Evolutionary conservation across 2,113 vertebrate genomes (phyloP), one percentile per base, ranked within the genome.

Genomic region (Ochotona curzoniae): DNA sequence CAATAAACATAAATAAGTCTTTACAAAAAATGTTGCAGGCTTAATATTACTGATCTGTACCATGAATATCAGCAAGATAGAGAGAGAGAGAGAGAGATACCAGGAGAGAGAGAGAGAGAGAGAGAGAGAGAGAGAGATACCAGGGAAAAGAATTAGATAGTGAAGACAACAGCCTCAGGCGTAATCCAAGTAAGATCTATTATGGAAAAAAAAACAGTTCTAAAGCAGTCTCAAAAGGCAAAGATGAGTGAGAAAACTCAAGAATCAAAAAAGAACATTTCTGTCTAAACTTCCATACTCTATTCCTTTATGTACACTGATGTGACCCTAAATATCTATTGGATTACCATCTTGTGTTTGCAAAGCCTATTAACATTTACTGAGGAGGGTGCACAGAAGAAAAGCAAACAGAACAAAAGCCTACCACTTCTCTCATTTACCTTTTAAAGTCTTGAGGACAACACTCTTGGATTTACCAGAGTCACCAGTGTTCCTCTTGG

Each of bases 381-480:
- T 20, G 1, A 32, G 9, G 54, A 6, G 9, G 18, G 25, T 4
- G 87, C 44, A 49, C 10, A 14, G 25, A 7, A 7, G 30, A 82
- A 49, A 63, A 67, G 17, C 38, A n/a, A 89, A 74, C 54, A 49
- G n/a, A 23, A 18, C 32, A 28, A 54, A 82, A 67, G 15, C 26
- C 13, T 12, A 71, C 8, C 20, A 44, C 30, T 61, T 90, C 44
- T 89, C 49, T 44, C 18, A 44, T 70, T 89, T 86, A 98, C 98
- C 98, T 96, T 95, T 93, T 57, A 97, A 97, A 44, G 89, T 69
- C 93, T 97, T 98, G 96, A 98, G 5, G 25, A 98, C 89, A 71
- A 98, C 96, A 71, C 83, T 85, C 93, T 96, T 96, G 51, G 96
- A 75, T 90, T 93, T 96, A 7, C 44, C 9, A 0, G 93, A 20